Evolutionary conservation across 2,888 invertebrate species (phyloP), one percentile per base, ranked within the genome.

Genomic region (Eristalis intricaria): DNA sequence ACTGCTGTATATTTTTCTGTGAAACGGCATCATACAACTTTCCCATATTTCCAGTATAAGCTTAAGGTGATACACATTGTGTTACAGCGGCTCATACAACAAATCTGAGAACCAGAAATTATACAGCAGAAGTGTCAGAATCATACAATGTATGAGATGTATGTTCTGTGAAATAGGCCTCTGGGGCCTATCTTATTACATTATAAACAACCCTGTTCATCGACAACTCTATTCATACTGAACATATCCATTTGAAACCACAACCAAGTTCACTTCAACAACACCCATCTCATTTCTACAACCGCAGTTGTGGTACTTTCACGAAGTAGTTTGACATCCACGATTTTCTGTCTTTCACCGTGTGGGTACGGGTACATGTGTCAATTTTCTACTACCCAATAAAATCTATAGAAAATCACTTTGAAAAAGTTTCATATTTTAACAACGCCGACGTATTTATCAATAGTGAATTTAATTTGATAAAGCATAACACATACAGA

Each of bases 321-420:
- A 43, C 77, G 43, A 70, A 56, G 26, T 60, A 64, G 58, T 81
- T 81, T 66, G 76, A 66, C 74, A 70, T 56, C 74, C 74, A 35
- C 75, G 71, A 73, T 84, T 60, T 76, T 76, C 84, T 32, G 32
- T 32, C 80, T 77, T 84, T 88, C 73, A 73, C 77, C 69, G 88
- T 70, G 60, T 50, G 50, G 50, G 50, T 50, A 50, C 50, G 84
- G 88, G 84, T 88, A 88, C 88, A 88, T 88, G 88, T 88, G 88
- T 88, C 80, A 84, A 76, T 70, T 84, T 19, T 50, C 19, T 19
- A 19, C 50, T 50, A 50, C 50, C 50, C 50, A 50, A 50, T 50
- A 50, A 50, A 50, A 19, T 19, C 19, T 2, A 5, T 8, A 50
- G 19, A 19, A 50, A 50, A 50, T 19, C 19, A 10, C 19, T 0